These are phyloP conservation scores for Uropetala carovei DNA, from an alignment of 2,888 invertebrate genomes.

Conservation along the genomic window DNA sequence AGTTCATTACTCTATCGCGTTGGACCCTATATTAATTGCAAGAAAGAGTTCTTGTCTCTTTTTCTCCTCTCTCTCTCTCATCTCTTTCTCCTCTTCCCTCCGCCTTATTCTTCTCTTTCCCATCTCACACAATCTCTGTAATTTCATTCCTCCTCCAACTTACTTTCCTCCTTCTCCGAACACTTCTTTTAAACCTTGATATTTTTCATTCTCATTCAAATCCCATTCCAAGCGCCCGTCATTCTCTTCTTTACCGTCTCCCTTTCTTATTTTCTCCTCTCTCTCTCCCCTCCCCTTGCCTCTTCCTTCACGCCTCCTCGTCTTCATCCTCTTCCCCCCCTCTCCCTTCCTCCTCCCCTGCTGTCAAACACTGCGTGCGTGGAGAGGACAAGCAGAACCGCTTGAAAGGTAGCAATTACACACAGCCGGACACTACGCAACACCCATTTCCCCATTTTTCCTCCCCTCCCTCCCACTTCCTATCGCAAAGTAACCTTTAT, in stretches of 20 bases:
- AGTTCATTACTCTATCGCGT: no score
- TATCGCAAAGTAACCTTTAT: slow-evolving; percentile 19
- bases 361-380: slow-evolving; percentile 5
- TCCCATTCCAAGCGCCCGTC: not conserved
- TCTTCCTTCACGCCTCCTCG: not conserved
- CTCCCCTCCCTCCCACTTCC: not conserved
- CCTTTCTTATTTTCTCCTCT: not conserved
- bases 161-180: no score
- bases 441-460: not conserved
- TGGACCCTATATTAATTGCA: no score
- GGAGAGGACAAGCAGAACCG: slow-evolving; percentile 15
- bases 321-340: not conserved
- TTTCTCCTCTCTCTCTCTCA: no score
- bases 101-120: no score
- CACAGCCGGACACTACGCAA: not conserved
- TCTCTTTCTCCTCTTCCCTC: no score
- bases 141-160: no score
- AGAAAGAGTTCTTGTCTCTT: no score
- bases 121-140: no score
- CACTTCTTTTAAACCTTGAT: no score
- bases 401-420: slow-evolving; percentile 32
- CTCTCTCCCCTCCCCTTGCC: not conserved
- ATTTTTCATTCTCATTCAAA: not conserved
- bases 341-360: not conserved
- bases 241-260: not conserved